A percentile compares a stretch with the other conserved stretches of the same genome.
phyloP scores from a whole-genome alignment of 2,888 invertebrate species.

The Tupiocoris notatus region DNA sequence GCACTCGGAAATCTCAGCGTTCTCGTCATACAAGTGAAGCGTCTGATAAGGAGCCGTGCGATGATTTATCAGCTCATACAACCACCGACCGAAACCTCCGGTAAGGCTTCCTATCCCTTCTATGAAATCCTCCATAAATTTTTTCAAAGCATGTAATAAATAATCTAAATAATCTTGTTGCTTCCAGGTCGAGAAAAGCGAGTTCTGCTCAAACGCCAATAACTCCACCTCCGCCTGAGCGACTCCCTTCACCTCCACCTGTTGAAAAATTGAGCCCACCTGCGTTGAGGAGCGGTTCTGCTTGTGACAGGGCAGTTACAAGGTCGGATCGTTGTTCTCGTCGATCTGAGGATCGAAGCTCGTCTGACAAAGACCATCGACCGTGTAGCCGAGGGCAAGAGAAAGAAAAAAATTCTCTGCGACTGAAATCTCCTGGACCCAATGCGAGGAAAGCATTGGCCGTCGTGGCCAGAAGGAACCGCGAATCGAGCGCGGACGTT shows the following conservation, averaged over 20 bases:
- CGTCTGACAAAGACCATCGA: constrained; percentile 2
- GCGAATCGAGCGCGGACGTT: constrained; percentile 30
- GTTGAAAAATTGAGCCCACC: constrained; percentile 24
- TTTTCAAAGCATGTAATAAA: too few species aligned
- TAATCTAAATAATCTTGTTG: too few species aligned
- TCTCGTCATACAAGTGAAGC: constrained; percentile 5
- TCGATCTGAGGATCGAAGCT: constrained; percentile 14
- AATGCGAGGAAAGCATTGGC: constrained; percentile 21
- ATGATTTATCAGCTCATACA: background rate
- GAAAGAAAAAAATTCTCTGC: background rate
- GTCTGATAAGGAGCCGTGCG: constrained; percentile 8
- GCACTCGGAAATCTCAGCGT: background rate
- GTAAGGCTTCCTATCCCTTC: background rate
- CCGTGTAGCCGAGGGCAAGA: background rate
- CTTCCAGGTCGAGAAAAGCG: constrained; percentile 28
- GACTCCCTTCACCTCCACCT: constrained; percentile 28
- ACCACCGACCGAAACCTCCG: constrained; percentile 11
- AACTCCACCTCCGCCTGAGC: constrained; percentile 22
- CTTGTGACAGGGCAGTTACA: constrained; percentile 11
- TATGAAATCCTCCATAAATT: too few species aligned
- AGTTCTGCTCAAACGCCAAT: constrained; percentile 32
- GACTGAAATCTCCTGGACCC: background rate
- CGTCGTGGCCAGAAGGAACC: constrained; percentile 43
- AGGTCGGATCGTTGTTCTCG: constrained; percentile 19
- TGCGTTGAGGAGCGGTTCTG: constrained; percentile 3